These are phyloP conservation scores for Melanostigma gelatinosum DNA, from an alignment of 2,113 vertebrate species.

Conservation along the genomic window DNA sequence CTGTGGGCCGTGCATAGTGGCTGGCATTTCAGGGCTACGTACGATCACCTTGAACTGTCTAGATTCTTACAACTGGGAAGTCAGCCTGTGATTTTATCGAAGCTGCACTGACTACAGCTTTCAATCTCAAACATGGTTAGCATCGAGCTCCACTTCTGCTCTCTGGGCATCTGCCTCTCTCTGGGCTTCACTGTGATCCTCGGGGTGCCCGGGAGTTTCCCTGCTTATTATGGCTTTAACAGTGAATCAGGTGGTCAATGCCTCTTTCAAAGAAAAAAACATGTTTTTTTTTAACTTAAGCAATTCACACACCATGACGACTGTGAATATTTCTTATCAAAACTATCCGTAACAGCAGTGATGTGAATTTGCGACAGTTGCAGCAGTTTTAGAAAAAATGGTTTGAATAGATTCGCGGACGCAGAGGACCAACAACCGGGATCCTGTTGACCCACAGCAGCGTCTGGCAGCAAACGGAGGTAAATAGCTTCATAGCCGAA, in stretches of 20 bases:
- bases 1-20: slow-evolving; percentile 15
- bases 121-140: slow-evolving; percentile 32
- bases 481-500: too few species aligned
- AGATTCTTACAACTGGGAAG: slow-evolving; percentile 8
- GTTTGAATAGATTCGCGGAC: too few species aligned
- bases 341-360: too few species aligned
- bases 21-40: slow-evolving; percentile 32
- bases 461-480: too few species aligned
- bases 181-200: not conserved
- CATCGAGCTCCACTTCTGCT: not conserved
- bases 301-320: too few species aligned
- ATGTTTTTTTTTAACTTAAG: not conserved
- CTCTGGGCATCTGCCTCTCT: not conserved
- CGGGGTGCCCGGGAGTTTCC: not conserved
- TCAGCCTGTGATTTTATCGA: slow-evolving; percentile 25
- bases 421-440: too few species aligned
- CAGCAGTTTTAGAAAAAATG: too few species aligned
- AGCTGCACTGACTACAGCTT: slow-evolving; percentile 35
- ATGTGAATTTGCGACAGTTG: too few species aligned
- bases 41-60: slow-evolving; percentile 49
- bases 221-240: slow-evolving; percentile 1
- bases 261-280: slow-evolving; percentile 1
- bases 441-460: too few species aligned
- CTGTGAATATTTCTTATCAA: too few species aligned
- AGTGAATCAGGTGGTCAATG: not conserved